Percentiles rank a stretch among this genome's conserved stretches.
Evolutionary conservation across 2,888 invertebrate species (phyloP).

Genomic region (Hirtodrosophila cameraria): DNA sequence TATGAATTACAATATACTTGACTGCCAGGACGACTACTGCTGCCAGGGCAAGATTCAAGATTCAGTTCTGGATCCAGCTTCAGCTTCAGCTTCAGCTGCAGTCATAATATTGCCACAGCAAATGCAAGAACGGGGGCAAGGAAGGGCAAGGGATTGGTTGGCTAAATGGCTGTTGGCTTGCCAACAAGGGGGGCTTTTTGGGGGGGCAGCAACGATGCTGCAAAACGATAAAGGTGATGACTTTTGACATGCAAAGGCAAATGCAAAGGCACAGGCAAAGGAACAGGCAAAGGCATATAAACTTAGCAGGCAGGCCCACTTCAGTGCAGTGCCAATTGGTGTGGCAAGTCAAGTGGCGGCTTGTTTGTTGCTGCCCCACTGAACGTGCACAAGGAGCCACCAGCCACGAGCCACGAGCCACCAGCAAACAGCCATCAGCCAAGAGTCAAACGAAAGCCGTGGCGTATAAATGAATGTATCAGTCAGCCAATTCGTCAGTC

Average conservation of each 20-base stretch:
- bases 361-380: slow-evolving; percentile 42
- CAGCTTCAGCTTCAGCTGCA: slow-evolving; percentile 37
- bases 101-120: slow-evolving; percentile 77
- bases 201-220: slow-evolving; percentile 32
- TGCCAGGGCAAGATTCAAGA: slow-evolving; percentile 12
- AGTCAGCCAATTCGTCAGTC: slow-evolving; percentile 36
- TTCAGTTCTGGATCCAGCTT: background rate
- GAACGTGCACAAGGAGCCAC: background rate
- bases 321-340: slow-evolving; percentile 52
- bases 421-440: no score
- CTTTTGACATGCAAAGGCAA: slow-evolving; percentile 75
- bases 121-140: slow-evolving; percentile 58
- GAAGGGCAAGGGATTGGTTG: no score
- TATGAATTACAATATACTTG: slow-evolving; percentile 80
- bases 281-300: no score
- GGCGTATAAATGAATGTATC: slow-evolving; percentile 54
- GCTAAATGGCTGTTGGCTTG: slow-evolving; percentile 47
- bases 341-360: slow-evolving; percentile 61
- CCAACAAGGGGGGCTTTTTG: background rate
- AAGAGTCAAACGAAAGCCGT: background rate
- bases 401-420: no score
- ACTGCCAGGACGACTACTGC: slow-evolving; percentile 39
- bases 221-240: slow-evolving; percentile 72
- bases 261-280: background rate
- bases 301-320: background rate